Evolutionary conservation across 2,888 invertebrate genomes (phyloP), one percentile per base, ranked within the genome.

Genomic region (Nasonovia ribisnigri): DNA sequence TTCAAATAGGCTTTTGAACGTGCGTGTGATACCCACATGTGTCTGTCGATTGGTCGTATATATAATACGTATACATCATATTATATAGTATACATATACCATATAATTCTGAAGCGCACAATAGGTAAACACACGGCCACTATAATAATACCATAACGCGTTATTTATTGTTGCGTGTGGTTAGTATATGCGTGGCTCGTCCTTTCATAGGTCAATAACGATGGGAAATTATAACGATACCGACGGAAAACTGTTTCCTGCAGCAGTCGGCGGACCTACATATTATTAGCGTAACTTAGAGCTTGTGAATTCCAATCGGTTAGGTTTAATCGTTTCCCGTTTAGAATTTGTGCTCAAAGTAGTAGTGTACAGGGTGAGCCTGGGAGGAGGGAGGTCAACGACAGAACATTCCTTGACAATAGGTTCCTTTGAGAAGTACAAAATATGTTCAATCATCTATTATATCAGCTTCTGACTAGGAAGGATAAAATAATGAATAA

Each of bases 1-100:
- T 67, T n/a, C n/a, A 36, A 36, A 8, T 84, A 46, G 84, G 86
- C 43, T 26, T 91, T 91, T 86, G 1, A 42, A 86, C n/a, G 46
- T 36, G 48, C 92, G 60, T 87, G 87, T 87, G 92, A 67, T 60
- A 60, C 87, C 86, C 92, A 86, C 92, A 60, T 90, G 11, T 11
- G 36, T 77, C 77, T 77, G 51, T 91, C 36, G 84, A 26, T 26
- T 90, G 20, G 16, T 11, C n/a, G 51, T 36, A 26, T 46, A 77
- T 90, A 20, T 77, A n/a, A 6, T 36, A 26, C n/a, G n/a, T n/a
- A n/a, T n/a, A n/a, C n/a, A n/a, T n/a, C n/a, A n/a, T n/a, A n/a
- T n/a, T 90, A 20, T 77, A 36, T 36, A 42, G 13, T 26, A 6
- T 46, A 51, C 46, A 36, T 36, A 20, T 77, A 54, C 20, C 11